Percentiles rank a stretch among this genome's conserved stretches.
phyloP scores from a whole-genome alignment of 2,888 invertebrate genomes.

The Artemia sp. region DNA sequence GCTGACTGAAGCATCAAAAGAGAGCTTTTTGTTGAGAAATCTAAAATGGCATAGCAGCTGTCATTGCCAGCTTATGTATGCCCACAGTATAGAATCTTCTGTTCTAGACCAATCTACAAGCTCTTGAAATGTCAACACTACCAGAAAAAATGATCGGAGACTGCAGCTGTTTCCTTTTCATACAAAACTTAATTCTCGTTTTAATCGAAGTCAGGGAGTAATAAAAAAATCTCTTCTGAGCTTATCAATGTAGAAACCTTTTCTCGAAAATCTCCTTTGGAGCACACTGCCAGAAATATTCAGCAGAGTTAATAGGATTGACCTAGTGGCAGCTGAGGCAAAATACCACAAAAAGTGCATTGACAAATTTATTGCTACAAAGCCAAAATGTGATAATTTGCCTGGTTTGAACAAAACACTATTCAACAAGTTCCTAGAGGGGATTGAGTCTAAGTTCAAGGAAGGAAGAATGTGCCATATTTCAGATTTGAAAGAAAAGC shows the following conservation, averaged over 20 bases:
- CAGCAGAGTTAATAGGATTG: neutral
- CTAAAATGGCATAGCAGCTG: too few species aligned
- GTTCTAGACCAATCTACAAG: too few species aligned
- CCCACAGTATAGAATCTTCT: too few species aligned
- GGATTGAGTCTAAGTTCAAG: neutral
- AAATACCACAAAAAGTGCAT: neutral
- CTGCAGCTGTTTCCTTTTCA: too few species aligned
- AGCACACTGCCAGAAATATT: neutral
- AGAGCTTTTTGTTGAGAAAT: too few species aligned
- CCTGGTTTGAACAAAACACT: neutral
- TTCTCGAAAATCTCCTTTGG: neutral
- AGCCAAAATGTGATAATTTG: neutral
- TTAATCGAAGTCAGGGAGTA: too few species aligned
- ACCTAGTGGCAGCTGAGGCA: neutral
- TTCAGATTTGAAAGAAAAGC: neutral
- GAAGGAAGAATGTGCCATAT: neutral
- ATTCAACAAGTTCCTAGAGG: neutral
- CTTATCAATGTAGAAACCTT: neutral
- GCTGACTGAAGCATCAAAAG: too few species aligned
- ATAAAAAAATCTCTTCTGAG: too few species aligned
- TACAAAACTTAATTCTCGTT: too few species aligned
- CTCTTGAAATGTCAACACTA: too few species aligned
- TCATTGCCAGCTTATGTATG: too few species aligned
- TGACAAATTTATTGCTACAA: constrained; percentile 6
- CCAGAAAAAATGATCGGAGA: too few species aligned